A percentile compares a stretch with the other conserved stretches of the same genome.
These are phyloP conservation scores for Loripinus fragilis DNA, from an alignment of 2,888 invertebrate genomes.

Conservation along the genomic window DNA sequence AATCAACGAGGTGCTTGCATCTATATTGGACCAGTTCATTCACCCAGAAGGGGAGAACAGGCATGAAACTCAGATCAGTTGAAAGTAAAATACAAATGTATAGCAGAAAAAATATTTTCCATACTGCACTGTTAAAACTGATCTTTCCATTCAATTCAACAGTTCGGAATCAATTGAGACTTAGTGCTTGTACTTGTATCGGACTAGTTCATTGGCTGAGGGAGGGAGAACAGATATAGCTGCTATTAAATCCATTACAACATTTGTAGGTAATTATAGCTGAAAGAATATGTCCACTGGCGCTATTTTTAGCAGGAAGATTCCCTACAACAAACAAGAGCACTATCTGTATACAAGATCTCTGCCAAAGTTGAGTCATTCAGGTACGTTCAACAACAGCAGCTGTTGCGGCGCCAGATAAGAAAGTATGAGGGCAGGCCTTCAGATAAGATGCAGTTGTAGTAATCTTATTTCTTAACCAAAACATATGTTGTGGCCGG, in stretches of 20 bases:
- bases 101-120: no score
- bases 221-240: background rate
- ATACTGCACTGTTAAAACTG: background rate
- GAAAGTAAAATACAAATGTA: no score
- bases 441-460: no score
- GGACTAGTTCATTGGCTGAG: constrained; percentile 1
- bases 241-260: background rate
- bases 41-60: background rate
- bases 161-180: background rate
- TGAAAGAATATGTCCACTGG: constrained; percentile 9
- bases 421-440: no score
- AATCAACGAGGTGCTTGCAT: background rate
- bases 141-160: background rate
- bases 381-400: background rate
- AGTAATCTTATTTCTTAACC: no score
- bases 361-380: constrained; percentile 3
- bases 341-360: background rate
- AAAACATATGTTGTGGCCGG: no score
- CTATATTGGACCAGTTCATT: background rate
- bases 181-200: background rate
- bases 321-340: constrained; percentile 15
- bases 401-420: no score
- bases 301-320: background rate
- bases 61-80: no score
- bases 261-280: constrained; percentile 4